phyloP scores from a whole-genome alignment of 2,113 vertebrate genomes.

The Strigops habroptila region DNA sequence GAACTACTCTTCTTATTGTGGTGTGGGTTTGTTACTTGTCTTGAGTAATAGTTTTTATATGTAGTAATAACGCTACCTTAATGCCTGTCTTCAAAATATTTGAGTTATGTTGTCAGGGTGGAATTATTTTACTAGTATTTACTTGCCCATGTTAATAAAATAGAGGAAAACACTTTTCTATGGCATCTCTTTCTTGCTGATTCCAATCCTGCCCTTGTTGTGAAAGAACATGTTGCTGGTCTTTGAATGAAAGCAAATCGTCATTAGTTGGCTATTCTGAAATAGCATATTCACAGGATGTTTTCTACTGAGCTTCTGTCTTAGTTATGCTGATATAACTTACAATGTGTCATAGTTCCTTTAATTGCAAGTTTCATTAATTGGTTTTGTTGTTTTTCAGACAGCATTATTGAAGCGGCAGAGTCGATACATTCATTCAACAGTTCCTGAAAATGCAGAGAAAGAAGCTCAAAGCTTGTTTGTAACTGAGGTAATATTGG shows the following conservation, averaged over 20 bases:
- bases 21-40: not conserved
- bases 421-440: conserved; percentile 85
- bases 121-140: not conserved
- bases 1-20: not conserved
- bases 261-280: not conserved
- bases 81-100: not conserved
- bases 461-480: conserved; percentile 91
- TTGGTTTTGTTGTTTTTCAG: conserved; percentile 68
- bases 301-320: not conserved
- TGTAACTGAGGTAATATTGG: conserved; percentile 88
- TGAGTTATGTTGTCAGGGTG: not conserved
- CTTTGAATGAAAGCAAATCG: not conserved
- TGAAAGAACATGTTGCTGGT: not conserved
- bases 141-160: not conserved
- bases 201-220: not conserved
- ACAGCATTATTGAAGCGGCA: conserved; percentile 86
- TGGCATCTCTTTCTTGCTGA: not conserved
- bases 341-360: not conserved
- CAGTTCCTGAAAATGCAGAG: conserved; percentile 88
- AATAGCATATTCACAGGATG: not conserved
- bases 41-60: not conserved
- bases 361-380: not conserved
- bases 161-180: not conserved
- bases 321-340: not conserved
- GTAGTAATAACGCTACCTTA: not conserved